Conservation (phyloP, 2,797 vertebrate species). For the Acipenser ruthenus region DNA sequence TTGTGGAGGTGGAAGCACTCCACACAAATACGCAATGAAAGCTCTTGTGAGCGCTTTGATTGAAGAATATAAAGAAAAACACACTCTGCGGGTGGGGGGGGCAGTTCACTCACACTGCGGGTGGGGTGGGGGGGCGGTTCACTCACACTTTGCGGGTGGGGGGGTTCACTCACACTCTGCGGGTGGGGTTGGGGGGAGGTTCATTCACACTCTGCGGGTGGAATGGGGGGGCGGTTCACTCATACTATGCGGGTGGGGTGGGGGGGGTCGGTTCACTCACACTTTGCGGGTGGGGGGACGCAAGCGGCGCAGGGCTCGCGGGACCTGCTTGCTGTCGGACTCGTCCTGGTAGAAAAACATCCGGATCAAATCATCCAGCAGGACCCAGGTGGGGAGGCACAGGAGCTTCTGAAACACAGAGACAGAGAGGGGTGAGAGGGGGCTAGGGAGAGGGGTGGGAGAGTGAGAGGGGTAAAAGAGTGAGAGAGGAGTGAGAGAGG, state of each 20-base stretch:
- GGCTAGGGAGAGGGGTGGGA: neutral
- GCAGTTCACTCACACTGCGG: too few relatives aligned
- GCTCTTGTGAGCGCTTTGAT: too few relatives aligned
- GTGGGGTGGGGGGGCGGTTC: too few relatives aligned
- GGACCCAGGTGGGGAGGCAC: slow-evolving; percentile 70
- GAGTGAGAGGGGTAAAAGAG: slow-evolving; percentile 9
- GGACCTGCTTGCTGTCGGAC: slow-evolving; percentile 69
- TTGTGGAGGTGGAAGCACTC: too few relatives aligned
- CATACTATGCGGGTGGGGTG: neutral
- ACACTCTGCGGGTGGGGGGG: too few relatives aligned
- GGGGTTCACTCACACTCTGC: too few relatives aligned
- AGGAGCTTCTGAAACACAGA: slow-evolving; percentile 64
- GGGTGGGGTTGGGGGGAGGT: too few relatives aligned
- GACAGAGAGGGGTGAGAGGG: neutral
- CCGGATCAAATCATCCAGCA: slow-evolving; percentile 74
- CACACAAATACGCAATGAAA: too few relatives aligned
- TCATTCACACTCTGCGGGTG: too few relatives aligned
- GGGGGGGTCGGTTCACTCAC: slow-evolving; percentile 52
- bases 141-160: too few relatives aligned
- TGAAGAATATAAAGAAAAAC: too few relatives aligned
- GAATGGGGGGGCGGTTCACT: neutral
- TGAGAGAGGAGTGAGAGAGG: slow-evolving; percentile 17
- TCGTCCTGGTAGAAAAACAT: slow-evolving; percentile 89
- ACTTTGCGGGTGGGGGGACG: slow-evolving; percentile 83
- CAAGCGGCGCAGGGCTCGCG: slow-evolving; percentile 75